Conservation (phyloP, 2,888 invertebrate species). For the Agrotis ipsilon region DNA sequence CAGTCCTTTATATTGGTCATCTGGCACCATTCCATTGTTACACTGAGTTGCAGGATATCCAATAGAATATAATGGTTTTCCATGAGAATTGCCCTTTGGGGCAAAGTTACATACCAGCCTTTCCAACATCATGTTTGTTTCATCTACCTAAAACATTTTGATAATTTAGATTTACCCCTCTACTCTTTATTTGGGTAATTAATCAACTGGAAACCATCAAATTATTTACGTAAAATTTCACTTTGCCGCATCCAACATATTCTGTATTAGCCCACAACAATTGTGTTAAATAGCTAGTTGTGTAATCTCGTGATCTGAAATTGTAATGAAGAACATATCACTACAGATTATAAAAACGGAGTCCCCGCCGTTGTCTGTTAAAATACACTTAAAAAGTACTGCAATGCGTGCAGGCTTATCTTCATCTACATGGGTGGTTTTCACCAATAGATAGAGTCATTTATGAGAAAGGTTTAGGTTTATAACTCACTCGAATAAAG, state of each 20-base stretch:
- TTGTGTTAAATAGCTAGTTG: slow-evolving; percentile 82
- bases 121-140: slow-evolving; percentile 72
- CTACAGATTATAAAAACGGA: background rate
- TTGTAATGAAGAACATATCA: slow-evolving; percentile 2
- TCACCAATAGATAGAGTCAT: too few relatives aligned
- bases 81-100: slow-evolving; percentile 81
- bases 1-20: slow-evolving; percentile 73
- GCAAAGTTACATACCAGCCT: slow-evolving; percentile 86
- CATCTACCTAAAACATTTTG: slow-evolving; percentile 67
- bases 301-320: slow-evolving; percentile 75
- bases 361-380: too few relatives aligned
- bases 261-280: slow-evolving; percentile 86
- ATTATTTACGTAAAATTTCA: slow-evolving; percentile 81
- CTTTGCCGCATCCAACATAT: slow-evolving; percentile 84
- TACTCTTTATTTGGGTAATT: background rate
- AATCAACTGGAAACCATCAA: slow-evolving; percentile 5
- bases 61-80: slow-evolving; percentile 81
- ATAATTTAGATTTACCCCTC: slow-evolving; percentile 20
- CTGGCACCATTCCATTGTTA: slow-evolving; percentile 68
- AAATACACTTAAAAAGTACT: too few relatives aligned
- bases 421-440: too few relatives aligned
- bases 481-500: too few relatives aligned
- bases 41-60: slow-evolving; percentile 85
- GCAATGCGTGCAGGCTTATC: too few relatives aligned
- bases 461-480: too few relatives aligned